Base-by-base conservation (phyloP, 2,888 invertebrate genomes). In the Trissonchulus latispiculum region DNA sequence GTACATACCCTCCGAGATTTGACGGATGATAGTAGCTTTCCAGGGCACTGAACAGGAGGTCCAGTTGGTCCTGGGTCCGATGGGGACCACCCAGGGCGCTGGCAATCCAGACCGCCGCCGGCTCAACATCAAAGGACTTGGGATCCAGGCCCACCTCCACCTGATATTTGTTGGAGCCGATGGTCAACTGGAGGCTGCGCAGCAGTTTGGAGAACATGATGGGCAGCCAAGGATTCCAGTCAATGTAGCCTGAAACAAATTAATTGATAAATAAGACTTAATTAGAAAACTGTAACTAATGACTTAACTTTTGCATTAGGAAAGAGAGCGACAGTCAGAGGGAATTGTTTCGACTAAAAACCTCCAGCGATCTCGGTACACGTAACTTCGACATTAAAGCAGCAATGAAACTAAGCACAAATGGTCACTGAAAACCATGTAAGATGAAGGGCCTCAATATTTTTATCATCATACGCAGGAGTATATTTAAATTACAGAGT, bases 1-100 rank as follows among this genome's bases (percentile, higher is more conserved):
- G n/a, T n/a, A 36, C 68, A 92, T 94, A 95, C 67, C 88, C 83
- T 35, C 94, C 95, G 59, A 87, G 84, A 83, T 95, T 95, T 0
- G 93, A 93, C 71, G 92, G 92, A 85, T 95, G 91, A 79, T 90
- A 89, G 84, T 92, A 95, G 1, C 92, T 90, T 83, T 92, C 91
- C 1, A 93, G 85, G 0, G 91, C 90, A 77, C 89, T 90, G 80
- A 95, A 88, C 80, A 95, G 89, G 78, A 90, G 90, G 73, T 89
- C 88, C 71, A 95, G 85, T 79, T 80, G 76, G 64, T 76, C 36
- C 75, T 80, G 78, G 72, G 73, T 74, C 36, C 74, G 61, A 35
- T 59, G 37, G 1, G 62, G 68, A 77, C 83, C 80, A 80, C 87
- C 88, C 83, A 89, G 79, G 80, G 86, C 85, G 36, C 87, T 83